phyloP scores from a whole-genome alignment of 2,888 invertebrate genomes.

The Drosophila falleni region DNA sequence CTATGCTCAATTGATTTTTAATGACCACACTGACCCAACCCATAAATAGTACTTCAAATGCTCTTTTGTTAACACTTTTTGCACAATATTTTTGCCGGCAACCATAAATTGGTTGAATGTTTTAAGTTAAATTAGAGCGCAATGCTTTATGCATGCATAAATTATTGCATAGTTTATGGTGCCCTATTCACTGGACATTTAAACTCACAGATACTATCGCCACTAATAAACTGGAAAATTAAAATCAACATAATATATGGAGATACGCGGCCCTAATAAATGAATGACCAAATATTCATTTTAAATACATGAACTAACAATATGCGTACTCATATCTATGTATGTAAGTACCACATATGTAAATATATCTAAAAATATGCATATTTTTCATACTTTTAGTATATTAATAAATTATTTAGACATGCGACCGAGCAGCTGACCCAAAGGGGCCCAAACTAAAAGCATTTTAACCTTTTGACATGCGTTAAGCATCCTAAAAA shows the following conservation, averaged over 20 bases:
- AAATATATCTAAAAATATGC: neutral
- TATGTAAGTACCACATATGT: constrained; percentile 4
- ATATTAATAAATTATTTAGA: constrained; percentile 66
- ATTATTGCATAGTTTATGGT: constrained; percentile 38
- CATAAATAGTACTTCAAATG: constrained; percentile 37
- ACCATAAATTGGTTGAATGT: constrained; percentile 69
- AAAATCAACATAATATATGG: constrained; percentile 56
- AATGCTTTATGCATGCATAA: constrained; percentile 59
- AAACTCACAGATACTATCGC: constrained; percentile 15
- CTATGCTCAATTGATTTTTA: constrained; percentile 75
- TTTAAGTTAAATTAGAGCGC: constrained; percentile 69
- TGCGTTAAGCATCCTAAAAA: constrained; percentile 39
- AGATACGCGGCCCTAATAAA: neutral
- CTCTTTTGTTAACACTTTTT: constrained; percentile 56
- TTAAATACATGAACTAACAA: constrained; percentile 23
- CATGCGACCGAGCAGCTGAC: constrained; percentile 20
- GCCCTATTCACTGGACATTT: constrained; percentile 1
- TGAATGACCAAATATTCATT: constrained; percentile 22
- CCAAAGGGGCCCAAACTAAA: constrained; percentile 19
- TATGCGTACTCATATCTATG: constrained; percentile 11
- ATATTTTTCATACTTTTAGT: constrained; percentile 40
- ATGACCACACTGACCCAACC: constrained; percentile 71
- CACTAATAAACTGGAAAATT: constrained; percentile 66
- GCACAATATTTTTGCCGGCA: constrained; percentile 37
- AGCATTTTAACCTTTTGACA: constrained; percentile 58